Percentiles rank a stretch among this genome's conserved stretches.
phyloP scores from a whole-genome alignment of 2,888 invertebrate species.

The Standfussiana lucernea region DNA sequence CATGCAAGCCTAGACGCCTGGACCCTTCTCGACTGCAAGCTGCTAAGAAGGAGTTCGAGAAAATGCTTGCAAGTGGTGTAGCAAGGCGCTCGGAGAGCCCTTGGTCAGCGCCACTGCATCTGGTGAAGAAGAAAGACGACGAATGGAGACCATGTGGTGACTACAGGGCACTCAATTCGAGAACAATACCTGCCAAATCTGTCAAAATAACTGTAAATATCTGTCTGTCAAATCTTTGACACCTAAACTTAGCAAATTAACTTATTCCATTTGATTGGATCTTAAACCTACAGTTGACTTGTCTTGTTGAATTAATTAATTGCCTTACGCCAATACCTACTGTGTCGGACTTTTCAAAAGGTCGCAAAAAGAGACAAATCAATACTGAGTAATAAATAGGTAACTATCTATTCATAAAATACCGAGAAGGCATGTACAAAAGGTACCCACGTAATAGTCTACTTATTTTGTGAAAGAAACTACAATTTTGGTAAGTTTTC shows the following conservation, averaged over 20 bases:
- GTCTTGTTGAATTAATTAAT: background rate
- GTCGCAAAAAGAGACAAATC: background rate
- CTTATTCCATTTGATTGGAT: background rate
- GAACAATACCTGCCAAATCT: too few relatives aligned
- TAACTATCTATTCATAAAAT: background rate
- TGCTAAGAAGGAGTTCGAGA: too few relatives aligned
- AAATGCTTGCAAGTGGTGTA: too few relatives aligned
- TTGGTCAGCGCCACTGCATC: too few relatives aligned
- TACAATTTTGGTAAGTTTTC: background rate
- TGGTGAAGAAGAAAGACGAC: too few relatives aligned
- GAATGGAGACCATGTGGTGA: too few relatives aligned
- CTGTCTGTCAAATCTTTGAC: background rate
- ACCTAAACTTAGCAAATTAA: background rate
- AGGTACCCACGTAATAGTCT: background rate
- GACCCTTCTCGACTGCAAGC: too few relatives aligned
- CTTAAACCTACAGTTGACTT: background rate
- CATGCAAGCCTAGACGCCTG: too few relatives aligned
- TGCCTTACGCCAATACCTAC: background rate
- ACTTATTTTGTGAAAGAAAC: background rate
- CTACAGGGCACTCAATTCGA: too few relatives aligned
- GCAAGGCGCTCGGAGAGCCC: too few relatives aligned
- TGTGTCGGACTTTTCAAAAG: constrained; percentile 13
- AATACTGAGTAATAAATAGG: background rate
- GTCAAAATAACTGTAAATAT: too few relatives aligned
- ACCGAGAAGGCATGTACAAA: background rate